Evolutionary conservation across 2,113 vertebrate species (phyloP).

Genomic region (Phalacrocorax brasilianus): DNA sequence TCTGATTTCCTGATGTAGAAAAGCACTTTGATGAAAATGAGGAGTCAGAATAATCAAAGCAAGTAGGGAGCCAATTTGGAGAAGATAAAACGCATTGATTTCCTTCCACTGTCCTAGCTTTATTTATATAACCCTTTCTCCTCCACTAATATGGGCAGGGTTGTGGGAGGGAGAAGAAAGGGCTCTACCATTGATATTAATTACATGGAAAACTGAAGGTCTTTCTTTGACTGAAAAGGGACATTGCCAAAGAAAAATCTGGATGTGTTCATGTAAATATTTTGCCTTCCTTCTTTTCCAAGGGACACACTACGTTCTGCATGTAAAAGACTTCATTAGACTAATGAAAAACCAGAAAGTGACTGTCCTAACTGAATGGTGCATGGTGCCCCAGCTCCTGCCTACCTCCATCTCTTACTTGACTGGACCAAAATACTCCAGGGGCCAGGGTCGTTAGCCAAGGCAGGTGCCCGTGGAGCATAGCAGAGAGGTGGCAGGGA

Average conservation of each 20-base stretch:
- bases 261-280: not conserved
- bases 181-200: not conserved
- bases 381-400: not conserved
- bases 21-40: not conserved
- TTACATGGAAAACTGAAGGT: not conserved
- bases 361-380: not conserved
- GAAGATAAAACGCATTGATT: not conserved
- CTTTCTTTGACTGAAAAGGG: not conserved
- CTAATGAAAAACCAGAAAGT: not conserved
- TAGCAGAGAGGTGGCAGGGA: not conserved
- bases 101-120: not conserved
- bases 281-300: not conserved
- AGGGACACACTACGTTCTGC: not conserved
- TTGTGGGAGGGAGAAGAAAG: not conserved
- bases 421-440: fast-evolving
- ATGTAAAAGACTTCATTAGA: not conserved
- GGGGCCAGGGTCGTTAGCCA: not conserved
- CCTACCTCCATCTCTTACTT: not conserved
- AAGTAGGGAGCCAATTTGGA: not conserved
- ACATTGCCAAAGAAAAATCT: not conserved
- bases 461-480: not conserved
- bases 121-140: not conserved
- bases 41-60: not conserved
- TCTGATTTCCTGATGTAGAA: not conserved
- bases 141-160: not conserved